Conservation (phyloP, 1,140 invertebrate genomes). For the Bombus superbus region DNA sequence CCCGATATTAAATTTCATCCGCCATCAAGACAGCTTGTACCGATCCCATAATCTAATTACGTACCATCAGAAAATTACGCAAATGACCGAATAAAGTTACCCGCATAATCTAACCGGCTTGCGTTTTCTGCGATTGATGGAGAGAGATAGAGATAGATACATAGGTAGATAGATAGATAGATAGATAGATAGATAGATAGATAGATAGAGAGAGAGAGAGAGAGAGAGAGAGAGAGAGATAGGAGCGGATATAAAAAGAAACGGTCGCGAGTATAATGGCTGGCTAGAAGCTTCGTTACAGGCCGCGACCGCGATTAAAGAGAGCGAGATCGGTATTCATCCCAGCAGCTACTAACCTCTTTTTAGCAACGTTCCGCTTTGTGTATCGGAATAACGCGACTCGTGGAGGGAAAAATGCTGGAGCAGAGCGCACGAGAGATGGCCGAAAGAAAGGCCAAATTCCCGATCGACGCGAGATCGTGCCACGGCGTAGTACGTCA, state of each 20-base stretch:
- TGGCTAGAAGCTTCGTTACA: constrained; percentile 20
- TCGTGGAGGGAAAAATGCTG: constrained; percentile 2
- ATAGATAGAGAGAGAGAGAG: background rate
- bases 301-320: constrained; percentile 49
- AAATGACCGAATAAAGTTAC: background rate
- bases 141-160: background rate
- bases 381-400: constrained; percentile 33
- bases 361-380: constrained; percentile 53
- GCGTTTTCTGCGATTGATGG: background rate
- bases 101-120: background rate
- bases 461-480: constrained; percentile 56
- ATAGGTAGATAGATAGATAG: too few species aligned
- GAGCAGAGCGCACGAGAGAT: background rate
- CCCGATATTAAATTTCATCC: background rate
- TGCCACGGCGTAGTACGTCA: constrained; percentile 16
- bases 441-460: constrained; percentile 18
- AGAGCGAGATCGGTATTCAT: constrained; percentile 54
- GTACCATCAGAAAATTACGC: background rate
- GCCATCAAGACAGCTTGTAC: background rate
- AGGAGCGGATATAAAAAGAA: constrained; percentile 13
- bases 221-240: too few species aligned
- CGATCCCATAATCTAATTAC: constrained; percentile 24
- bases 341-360: constrained; percentile 34
- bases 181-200: background rate
- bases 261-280: constrained; percentile 19